Base-by-base conservation (phyloP, 1,140 invertebrate genomes). In the Platyscapa corneri region DNA sequence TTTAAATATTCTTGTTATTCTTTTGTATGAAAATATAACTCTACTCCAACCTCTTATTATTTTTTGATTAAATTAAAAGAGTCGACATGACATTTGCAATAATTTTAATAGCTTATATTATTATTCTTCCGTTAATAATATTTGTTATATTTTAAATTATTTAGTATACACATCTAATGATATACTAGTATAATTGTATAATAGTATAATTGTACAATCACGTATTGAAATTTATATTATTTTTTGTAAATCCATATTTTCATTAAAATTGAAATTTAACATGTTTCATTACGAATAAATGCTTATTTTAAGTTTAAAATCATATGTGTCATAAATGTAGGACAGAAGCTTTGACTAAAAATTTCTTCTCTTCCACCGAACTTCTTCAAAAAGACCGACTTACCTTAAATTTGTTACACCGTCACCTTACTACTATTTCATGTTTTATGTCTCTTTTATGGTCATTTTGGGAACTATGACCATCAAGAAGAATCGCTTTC, bases 371-470 rank as follows among this genome's bases (percentile, higher is more conserved):
- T 53, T 86, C 56, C n/a, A 76, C 53, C 74, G n/a, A 70, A 49
- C 30, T 14, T 74, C 60, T 74, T 88, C 86, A 88, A 88, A 88
- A 88, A 82, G 34, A 70, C 86, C 87, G 81, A 84, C 53, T 20
- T 23, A n/a, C 5, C 49, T 82, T 49, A 1, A 53, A 18, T 65
- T n/a, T 10, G 53, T 83, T 75, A 46, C 64, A 39, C 64, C 49
- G 70, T 74, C 42, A 72, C 30, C 39, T 74, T 81, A 67, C 82
- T 88, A 86, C 80, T 88, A 89, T 87, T 87, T 89, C 84, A 89
- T 86, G 80, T 88, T 89, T 89, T 88, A 89, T 88, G 87, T 86
- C 83, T 78, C 81, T 88, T 89, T 88, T 87, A 89, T 86, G 86
- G 84, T 64, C n/a, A 67, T 87, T 88, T 88, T 82, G 49, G 74